Evolutionary conservation across 1,140 invertebrate genomes (phyloP).

Genomic region (Bathynomus jamesi): DNA sequence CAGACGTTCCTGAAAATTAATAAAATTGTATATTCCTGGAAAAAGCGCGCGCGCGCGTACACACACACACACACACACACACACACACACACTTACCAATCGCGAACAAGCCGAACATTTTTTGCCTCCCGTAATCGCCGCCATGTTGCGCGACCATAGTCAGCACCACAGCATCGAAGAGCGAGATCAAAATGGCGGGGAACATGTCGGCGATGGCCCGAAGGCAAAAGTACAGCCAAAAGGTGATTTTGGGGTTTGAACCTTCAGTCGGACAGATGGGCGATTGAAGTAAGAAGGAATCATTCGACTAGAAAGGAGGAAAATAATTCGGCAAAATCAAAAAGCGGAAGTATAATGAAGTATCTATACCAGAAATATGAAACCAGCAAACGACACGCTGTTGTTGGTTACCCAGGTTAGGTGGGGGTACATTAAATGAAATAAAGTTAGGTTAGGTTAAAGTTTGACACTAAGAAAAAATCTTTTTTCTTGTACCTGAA

Average conservation of each 20-base stretch:
- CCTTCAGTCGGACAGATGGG: conserved; percentile 4
- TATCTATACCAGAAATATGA: too few species aligned
- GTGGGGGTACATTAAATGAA: too few species aligned
- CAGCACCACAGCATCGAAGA: conserved; percentile 66
- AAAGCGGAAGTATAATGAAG: too few species aligned
- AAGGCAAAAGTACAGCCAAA: conserved; percentile 59
- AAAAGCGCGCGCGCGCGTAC: conserved; percentile 43
- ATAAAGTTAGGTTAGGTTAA: too few species aligned
- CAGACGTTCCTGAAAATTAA: conserved; percentile 39
- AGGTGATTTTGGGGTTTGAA: conserved; percentile 56
- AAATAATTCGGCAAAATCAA: too few species aligned
- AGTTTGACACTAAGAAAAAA: too few species aligned
- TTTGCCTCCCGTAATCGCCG: conserved; percentile 68
- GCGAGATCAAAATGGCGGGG: conserved; percentile 57
- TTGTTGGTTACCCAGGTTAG: too few species aligned
- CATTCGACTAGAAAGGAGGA: conserved; percentile 28
- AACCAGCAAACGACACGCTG: too few species aligned
- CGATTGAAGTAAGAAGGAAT: conserved; percentile 9
- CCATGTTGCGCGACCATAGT: conserved; percentile 69
- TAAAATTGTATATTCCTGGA: not conserved
- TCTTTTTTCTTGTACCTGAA: too few species aligned
- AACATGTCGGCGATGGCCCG: conserved; percentile 68
- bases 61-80: conserved; percentile 43
- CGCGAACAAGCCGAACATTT: conserved; percentile 64
- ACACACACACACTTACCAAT: conserved; percentile 49